Conservation (phyloP, 1,140 invertebrate species). For the Pseudomyrmex cubaensis region DNA sequence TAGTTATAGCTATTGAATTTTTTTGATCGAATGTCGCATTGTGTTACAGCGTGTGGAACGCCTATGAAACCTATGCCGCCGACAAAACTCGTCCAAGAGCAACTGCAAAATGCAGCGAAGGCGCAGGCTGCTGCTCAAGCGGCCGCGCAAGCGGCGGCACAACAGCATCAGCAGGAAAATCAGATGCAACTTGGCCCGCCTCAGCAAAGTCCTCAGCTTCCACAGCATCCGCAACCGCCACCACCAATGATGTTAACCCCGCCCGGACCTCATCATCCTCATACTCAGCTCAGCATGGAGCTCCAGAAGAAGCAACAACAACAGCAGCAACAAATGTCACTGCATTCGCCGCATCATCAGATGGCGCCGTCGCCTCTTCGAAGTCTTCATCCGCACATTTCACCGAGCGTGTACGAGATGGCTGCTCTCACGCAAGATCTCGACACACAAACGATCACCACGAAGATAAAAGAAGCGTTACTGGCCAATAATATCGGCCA, state of each 20-base stretch:
- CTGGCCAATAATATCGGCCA: constrained; percentile 99
- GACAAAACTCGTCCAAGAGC: constrained; percentile 90
- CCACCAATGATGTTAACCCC: constrained; percentile 83
- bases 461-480: constrained; percentile 98
- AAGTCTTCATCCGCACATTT: constrained; percentile 91
- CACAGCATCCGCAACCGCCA: constrained; percentile 79
- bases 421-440: constrained; percentile 97
- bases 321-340: constrained; percentile 86
- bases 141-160: constrained; percentile 80
- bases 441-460: constrained; percentile 98
- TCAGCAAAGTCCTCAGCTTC: constrained; percentile 80
- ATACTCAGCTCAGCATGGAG: constrained; percentile 85
- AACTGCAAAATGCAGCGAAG: constrained; percentile 85
- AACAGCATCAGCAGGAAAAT: constrained; percentile 83
- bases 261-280: constrained; percentile 80
- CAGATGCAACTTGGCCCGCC: constrained; percentile 83
- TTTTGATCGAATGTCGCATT: constrained; percentile 60
- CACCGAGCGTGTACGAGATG: constrained; percentile 97
- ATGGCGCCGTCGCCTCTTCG: constrained; percentile 89
- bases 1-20: not conserved
- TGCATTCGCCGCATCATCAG: constrained; percentile 87
- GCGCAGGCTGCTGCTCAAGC: constrained; percentile 82
- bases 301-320: constrained; percentile 90
- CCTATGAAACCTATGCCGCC: constrained; percentile 91
- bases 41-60: constrained; percentile 88